A percentile compares a stretch with the other conserved stretches of the same genome.
These are phyloP conservation scores for Copidosoma aretas DNA, from an alignment of 2,888 invertebrate genomes.

Conservation along the genomic window DNA sequence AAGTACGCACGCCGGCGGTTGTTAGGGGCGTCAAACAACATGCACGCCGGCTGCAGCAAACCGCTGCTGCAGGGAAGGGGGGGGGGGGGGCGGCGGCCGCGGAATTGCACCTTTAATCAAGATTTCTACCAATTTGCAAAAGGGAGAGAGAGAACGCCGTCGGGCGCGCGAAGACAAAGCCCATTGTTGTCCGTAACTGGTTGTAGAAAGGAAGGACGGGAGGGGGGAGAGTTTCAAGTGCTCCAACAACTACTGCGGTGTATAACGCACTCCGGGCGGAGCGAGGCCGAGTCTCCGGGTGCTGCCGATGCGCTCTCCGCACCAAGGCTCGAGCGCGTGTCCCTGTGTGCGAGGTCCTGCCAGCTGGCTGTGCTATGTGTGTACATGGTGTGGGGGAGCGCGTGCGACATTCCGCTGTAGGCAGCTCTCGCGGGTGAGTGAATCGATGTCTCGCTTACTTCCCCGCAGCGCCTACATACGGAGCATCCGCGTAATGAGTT, in stretches of 20 bases:
- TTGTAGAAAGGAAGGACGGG: slow-evolving; percentile 42
- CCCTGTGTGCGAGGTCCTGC: slow-evolving; percentile 46
- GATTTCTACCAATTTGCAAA: slow-evolving; percentile 63
- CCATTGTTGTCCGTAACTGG: slow-evolving; percentile 63
- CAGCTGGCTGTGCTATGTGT: slow-evolving; percentile 34
- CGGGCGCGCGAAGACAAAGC: slow-evolving; percentile 63
- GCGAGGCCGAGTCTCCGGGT: slow-evolving; percentile 39
- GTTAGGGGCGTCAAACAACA: background rate
- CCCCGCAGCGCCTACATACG: background rate
- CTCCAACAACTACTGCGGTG: slow-evolving; percentile 48
- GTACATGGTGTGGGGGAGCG: slow-evolving; percentile 5
- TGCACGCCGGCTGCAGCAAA: no score
- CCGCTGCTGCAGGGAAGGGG: no score
- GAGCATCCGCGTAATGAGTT: slow-evolving; percentile 33
- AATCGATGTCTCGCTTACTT: slow-evolving; percentile 20
- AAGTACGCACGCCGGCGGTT: background rate
- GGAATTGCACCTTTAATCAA: slow-evolving; percentile 63
- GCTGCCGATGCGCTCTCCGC: slow-evolving; percentile 47
- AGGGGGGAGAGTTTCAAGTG: slow-evolving; percentile 57
- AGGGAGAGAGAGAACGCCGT: slow-evolving; percentile 43
- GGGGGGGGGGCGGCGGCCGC: slow-evolving; percentile 38
- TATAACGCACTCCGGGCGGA: background rate
- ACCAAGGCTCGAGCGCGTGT: slow-evolving; percentile 22
- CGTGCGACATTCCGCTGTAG: slow-evolving; percentile 22
- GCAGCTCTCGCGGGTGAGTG: background rate